Base-by-base conservation (phyloP, 2,113 vertebrate species). In the Turnix velox region DNA sequence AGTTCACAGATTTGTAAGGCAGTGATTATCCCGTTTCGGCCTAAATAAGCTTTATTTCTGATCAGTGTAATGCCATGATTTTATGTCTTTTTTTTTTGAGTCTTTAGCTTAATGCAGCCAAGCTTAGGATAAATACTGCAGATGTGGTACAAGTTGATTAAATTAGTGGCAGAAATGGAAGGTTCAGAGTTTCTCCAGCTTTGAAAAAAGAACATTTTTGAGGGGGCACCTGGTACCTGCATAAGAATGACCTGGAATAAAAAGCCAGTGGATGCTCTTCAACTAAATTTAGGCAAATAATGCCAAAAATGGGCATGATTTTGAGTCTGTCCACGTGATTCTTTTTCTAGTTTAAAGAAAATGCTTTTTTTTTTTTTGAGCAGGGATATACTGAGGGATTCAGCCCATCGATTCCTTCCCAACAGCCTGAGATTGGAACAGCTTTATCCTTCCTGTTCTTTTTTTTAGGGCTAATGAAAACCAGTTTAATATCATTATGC, bases 1-100 rank as follows among this genome's bases (percentile, higher is more conserved):
- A 42, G 4, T 51, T 48, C 69, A 24, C 42, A 66, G 63, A 9
- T 71, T 76, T 45, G 20, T 30, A 43, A 66, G 30, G 71, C 20
- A 33, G 37, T 16, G 46, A 67, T 93, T 48, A 46, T 74, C 49
- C 22, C 45, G 0, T 43, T 28, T 40, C 61, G 62, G 39, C 71
- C 48, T 30, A 96, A 98, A 97, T 94, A 95, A 97, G 95, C 93
- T 97, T 94, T 92, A 87, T 97, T 97, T 97, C 96, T 96, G 92
- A 96, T 94, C 96, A 92, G 27, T 96, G 93, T 95, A 96, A 96
- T 95, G 95, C 95, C 84, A 23, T 54, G 58, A 59, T 94, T 95
- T 95, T 87, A 39, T 92, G 82, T 90, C 75, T 84, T 91, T 96
- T 84, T 91, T 96, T 96, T 79, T 90, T 86, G 65, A 24, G 65